Conservation (phyloP, 2,888 invertebrate genomes). For the Dinocampus coccinellae region DNA sequence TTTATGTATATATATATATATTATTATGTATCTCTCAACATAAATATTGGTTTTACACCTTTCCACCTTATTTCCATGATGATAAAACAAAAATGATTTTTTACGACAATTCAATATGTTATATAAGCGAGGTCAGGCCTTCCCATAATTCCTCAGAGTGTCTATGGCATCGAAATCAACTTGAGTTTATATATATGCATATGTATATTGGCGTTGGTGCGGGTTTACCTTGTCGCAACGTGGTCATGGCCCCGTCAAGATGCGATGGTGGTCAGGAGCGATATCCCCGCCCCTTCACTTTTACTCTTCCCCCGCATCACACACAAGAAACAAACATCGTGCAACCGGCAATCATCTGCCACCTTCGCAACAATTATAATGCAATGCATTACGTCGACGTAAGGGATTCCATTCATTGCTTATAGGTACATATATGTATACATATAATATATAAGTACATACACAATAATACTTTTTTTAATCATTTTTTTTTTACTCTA, state of each 20-base stretch:
- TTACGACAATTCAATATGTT: background rate
- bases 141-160: conserved; percentile 15
- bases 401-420: conserved; percentile 3
- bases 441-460: background rate
- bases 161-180: conserved; percentile 29
- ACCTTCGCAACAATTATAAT: conserved; percentile 31
- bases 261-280: conserved; percentile 58
- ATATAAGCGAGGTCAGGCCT: conserved; percentile 1
- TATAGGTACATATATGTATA: background rate
- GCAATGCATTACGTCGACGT: conserved; percentile 26
- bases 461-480: background rate
- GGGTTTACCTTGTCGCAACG: conserved; percentile 66
- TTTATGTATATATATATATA: too few relatives aligned
- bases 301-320: conserved; percentile 42
- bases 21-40: too few relatives aligned
- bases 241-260: conserved; percentile 64
- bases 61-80: background rate
- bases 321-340: conserved; percentile 34
- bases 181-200: conserved; percentile 23
- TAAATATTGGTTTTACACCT: too few relatives aligned
- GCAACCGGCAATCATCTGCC: conserved; percentile 28
- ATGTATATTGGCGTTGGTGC: conserved; percentile 47
- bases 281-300: conserved; percentile 38
- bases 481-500: background rate
- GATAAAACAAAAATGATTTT: background rate